A percentile compares a stretch with the other conserved stretches of the same genome.
Evolutionary conservation across 2,113 vertebrate genomes (phyloP).

Genomic region (Psophia crepitans): DNA sequence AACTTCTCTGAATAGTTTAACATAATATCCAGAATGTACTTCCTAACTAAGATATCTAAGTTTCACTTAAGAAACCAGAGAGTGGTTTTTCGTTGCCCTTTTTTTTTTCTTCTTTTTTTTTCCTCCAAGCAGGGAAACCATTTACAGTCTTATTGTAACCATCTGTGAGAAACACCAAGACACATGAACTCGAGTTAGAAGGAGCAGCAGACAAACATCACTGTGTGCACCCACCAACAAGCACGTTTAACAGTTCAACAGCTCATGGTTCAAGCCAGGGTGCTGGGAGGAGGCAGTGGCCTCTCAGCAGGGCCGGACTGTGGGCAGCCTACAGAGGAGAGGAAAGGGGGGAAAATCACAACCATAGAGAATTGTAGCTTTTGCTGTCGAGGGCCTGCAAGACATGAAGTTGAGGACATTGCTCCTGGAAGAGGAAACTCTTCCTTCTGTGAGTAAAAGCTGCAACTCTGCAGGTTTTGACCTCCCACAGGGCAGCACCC

Average conservation of each 20-base stretch:
- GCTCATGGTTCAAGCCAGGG: background rate
- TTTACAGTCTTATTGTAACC: slow-evolving; percentile 20
- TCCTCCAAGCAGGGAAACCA: background rate
- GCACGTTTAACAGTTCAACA: background rate
- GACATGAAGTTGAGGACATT: background rate
- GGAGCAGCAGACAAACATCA: background rate
- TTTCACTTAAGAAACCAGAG: background rate
- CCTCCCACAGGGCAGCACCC: background rate
- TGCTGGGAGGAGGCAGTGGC: background rate
- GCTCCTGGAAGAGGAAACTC: background rate
- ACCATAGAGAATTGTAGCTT: background rate
- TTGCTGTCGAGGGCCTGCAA: background rate
- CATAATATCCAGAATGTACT: background rate
- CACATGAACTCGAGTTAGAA: background rate
- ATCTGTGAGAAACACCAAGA: slow-evolving; percentile 25
- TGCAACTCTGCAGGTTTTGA: background rate
- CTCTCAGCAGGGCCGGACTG: background rate
- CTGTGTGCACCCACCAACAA: background rate
- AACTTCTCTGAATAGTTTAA: background rate
- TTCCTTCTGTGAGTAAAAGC: background rate
- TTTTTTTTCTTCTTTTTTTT: background rate
- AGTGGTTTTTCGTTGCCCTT: rapidly evolving
- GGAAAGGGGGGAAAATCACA: background rate
- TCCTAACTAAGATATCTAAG: background rate
- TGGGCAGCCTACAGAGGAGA: background rate